Evolutionary conservation across 2,797 vertebrate species (phyloP).

Genomic region (Manis pentadactyla): DNA sequence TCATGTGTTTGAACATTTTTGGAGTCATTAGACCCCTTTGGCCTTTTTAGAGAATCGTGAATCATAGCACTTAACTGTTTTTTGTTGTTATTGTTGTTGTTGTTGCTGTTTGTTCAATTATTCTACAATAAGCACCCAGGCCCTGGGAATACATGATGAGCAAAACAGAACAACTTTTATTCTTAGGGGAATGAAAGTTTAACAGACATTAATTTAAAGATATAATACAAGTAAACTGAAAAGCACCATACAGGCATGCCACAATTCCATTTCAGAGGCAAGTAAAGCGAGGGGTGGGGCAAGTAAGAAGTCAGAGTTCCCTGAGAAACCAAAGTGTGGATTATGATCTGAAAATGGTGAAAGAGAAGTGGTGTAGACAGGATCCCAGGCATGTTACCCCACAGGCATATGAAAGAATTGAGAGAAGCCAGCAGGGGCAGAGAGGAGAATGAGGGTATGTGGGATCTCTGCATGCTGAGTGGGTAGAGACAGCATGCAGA

Average conservation of each 20-base stretch:
- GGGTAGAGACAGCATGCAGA: not conserved
- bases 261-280: not conserved
- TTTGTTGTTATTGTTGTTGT: too few relatives aligned
- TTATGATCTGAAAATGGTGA: not conserved
- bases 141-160: not conserved
- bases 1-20: not conserved
- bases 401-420: not conserved
- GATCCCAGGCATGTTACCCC: not conserved
- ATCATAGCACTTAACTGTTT: not conserved
- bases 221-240: not conserved
- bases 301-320: not conserved
- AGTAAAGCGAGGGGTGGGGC: not conserved
- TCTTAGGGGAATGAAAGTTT: not conserved
- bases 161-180: not conserved
- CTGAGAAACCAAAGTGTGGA: not conserved
- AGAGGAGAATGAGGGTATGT: rapidly evolving
- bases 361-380: not conserved
- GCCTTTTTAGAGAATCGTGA: not conserved
- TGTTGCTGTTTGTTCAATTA: not conserved
- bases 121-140: not conserved
- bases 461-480: rapidly evolving
- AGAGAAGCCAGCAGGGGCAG: not conserved
- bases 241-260: not conserved
- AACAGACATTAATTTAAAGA: not conserved
- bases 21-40: not conserved